Base-by-base conservation (phyloP, 2,888 invertebrate genomes). In the Leptogaster cylindrica region DNA sequence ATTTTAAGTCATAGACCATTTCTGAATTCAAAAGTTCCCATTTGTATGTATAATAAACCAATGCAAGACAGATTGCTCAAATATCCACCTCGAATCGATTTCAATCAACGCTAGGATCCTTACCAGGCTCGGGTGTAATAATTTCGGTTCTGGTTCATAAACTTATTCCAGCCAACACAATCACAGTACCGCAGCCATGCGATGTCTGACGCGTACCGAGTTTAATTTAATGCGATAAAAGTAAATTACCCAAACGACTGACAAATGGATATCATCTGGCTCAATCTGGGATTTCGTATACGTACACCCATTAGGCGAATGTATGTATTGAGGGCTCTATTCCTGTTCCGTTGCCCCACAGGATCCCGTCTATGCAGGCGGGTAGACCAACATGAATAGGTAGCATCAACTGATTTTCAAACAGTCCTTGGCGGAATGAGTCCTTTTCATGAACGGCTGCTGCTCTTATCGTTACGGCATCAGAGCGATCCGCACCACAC, bases 211-310 rank as follows among this genome's bases (percentile, higher is more conserved):
- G 61, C 44, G 61, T 27, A 44, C 44, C 2, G 61, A 44, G 61
- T 61, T 61, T 61, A 61, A 61, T 61, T 61, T 44, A 44, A 61
- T 61, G 61, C 18, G 41, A 67, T 67, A 67, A 67, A 67, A 36
- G 67, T 48, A 48, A 50, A 50, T 51, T 50, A 65, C 52, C 28
- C 51, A 64, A 68, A 58, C 55, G 55, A 27, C 65, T 66, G 70
- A 70, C 66, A 70, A 70, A 70, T 70, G 70, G 68, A 52, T 68
- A 66, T 70, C 70, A 70, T 70, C 68, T 70, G 68, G 68, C 66
- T 68, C 65, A 70, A 68, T 70, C 70, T 68, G 70, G 52, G 52
- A 58, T 68, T 65, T 64, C 64, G 44, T 61, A 44, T 61, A 44
- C 44, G 61, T 61, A n/a, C 31, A 61, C 44, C 44, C 61, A 61